Evolutionary conservation across 2,113 vertebrate species (phyloP), one percentile per base, ranked within the genome.

Genomic region (Peromyscus californicus): DNA sequence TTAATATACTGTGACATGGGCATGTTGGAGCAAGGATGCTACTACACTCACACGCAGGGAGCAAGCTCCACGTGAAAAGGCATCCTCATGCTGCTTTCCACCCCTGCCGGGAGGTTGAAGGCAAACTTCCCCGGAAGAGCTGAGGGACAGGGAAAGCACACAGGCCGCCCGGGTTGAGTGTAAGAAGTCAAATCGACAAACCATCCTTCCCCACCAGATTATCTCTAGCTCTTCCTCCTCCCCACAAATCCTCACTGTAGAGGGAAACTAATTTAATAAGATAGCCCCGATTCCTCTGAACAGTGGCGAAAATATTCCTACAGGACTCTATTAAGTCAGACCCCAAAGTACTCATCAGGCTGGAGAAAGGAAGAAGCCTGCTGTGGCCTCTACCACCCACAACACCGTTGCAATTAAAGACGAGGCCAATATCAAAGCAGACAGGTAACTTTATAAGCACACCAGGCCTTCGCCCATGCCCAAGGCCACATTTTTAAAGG

Each of bases 301-400:
- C 97, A 92, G 11, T 88, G 96, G 88, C 89, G 95, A 97, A 98
- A 97, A 96, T 96, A 90, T 97, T 97, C 92, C 98, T 97, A 94
- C n/a, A 87, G 96, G 97, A 96, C 95, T 96, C 93, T 97, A 97
- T 98, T 97, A 98, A 98, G 98, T 85, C 61, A 93, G 95, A 97
- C 94, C 96, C 87, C 59, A 80, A 95, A 86, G 75, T 95, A 97
- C 63, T 93, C 97, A 96, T 97, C 95, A 96, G 95, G 72, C 78
- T 65, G 95, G 76, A 86, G 93, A 87, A 97, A 97, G 59, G 86
- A 90, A 93, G 96, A 94, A 42, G 61, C 87, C 63, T 97, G 24
- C 96, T 89, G 96, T 96, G 96, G 72, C 63, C 3, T 93, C 75
- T 70, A 51, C 97, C 94, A 59, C 39, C 54, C 80, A 95, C 76